Conservation (phyloP, 2,113 vertebrate genomes). For the Odobenus rosmarus region DNA sequence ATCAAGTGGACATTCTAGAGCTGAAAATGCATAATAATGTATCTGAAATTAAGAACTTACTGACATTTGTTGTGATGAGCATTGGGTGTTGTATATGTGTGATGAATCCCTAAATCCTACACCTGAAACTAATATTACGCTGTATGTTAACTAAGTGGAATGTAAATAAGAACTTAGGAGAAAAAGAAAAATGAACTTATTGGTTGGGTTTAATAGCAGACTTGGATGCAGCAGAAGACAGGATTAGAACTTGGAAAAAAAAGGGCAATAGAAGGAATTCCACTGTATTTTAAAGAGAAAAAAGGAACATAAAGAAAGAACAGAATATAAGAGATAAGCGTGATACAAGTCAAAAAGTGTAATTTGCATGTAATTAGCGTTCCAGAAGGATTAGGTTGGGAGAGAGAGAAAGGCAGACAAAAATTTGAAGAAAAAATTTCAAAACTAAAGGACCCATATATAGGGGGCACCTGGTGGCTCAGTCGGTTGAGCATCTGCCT, state of each 20-base stretch:
- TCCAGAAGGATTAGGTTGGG: neutral
- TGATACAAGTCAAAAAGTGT: neutral
- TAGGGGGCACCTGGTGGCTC: neutral
- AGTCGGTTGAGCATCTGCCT: too few species aligned
- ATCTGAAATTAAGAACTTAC: constrained; percentile 39
- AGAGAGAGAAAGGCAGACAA: neutral
- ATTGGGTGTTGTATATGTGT: neutral
- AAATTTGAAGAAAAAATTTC: neutral
- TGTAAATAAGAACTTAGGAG: neutral
- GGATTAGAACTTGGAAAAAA: constrained; percentile 5
- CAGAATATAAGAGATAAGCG: neutral
- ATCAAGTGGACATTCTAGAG: neutral
- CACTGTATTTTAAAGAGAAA: neutral
- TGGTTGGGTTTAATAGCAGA: constrained; percentile 7
- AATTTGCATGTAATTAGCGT: constrained; percentile 17
- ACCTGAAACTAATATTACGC: neutral
- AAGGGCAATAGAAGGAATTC: neutral
- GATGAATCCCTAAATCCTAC: neutral
- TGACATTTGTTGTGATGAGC: neutral
- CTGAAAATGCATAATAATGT: neutral
- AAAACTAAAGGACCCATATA: neutral
- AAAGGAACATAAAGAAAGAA: neutral
- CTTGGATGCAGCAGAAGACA: neutral
- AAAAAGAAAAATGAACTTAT: neutral
- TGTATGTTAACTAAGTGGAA: neutral